Base-by-base conservation (phyloP, 2,888 invertebrate genomes). In the Yponomeuta malinellus region DNA sequence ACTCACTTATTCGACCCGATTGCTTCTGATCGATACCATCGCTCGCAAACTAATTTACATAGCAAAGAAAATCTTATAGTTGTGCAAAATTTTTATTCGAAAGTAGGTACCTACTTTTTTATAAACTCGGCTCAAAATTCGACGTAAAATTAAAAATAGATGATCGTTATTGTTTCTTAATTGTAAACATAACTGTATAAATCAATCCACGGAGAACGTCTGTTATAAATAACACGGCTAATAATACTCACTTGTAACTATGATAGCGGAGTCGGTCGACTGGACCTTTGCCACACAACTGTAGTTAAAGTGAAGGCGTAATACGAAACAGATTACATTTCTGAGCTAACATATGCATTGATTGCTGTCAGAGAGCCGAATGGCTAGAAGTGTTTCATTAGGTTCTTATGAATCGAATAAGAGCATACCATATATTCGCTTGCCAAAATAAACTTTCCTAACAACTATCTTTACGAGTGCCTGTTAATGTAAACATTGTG, bases 381-480 rank as follows among this genome's bases (percentile, higher is more conserved):
- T 68, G 48, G 43, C 67, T n/a, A 67, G 23, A 37, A 37, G 37
- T n/a, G 67, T 67, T 67, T 67, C 37, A 68, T 68, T 68, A 48
- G 37, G 23, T 68, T 43, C 43, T 68, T 23, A 68, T 48, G 37
- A 68, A 48, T 48, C n/a, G 37, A 68, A 10, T 48, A 23, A 48
- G 48, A 48, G 43, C 68, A 48, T 31, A 65, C 52, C 52, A 59
- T 59, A 12, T 59, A 15, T 59, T 59, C 15, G 52, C 15, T 15
- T 59, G 52, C 52, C 52, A 59, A 59, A 59, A 59, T 59, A 59
- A 59, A 59, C 52, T 15, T 59, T 59, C 52, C 52, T 4, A 12
- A 59, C 52, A 59, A 59, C 15, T 2, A 59, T 59, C 52, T 59
- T 59, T 59, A 59, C 15, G 52, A 59, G 52, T 59, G 15, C 12